Evolutionary conservation across 2,888 invertebrate genomes (phyloP).

Genomic region (Thereva unica): DNA sequence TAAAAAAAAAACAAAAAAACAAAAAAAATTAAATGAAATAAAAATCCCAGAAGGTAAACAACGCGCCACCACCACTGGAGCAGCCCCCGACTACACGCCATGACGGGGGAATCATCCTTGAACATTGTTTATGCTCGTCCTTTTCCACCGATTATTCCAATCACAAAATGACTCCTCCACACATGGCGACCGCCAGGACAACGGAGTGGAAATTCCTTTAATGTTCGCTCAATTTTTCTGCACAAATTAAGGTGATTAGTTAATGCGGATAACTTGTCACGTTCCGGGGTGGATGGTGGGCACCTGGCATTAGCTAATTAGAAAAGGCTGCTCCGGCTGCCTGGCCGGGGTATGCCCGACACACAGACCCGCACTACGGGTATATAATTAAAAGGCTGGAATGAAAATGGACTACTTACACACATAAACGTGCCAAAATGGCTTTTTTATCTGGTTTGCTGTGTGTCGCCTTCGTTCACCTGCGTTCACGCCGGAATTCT

Average conservation of each 20-base stretch:
- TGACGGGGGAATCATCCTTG: no score
- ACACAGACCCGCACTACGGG: not conserved
- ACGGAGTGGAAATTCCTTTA: no score
- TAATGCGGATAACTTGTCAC: conserved; percentile 37
- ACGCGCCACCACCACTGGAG: no score
- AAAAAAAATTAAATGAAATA: no score
- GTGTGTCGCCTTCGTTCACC: conserved; percentile 24
- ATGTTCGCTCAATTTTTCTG: not conserved
- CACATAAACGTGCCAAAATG: conserved; percentile 19
- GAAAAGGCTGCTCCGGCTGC: conserved; percentile 29
- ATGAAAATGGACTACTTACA: conserved; percentile 1
- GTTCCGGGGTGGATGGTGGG: conserved; percentile 19
- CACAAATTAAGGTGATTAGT: conserved; percentile 18
- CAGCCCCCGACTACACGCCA: no score
- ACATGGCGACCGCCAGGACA: no score
- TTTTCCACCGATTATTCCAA: no score
- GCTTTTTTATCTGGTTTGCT: conserved; percentile 24
- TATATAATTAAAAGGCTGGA: conserved; percentile 20
- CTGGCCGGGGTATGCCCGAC: conserved; percentile 6
- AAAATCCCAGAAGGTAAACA: no score
- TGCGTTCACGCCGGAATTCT: conserved; percentile 10
- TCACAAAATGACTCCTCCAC: no score
- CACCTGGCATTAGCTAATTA: conserved; percentile 40
- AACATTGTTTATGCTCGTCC: no score
- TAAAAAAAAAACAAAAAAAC: no score